phyloP scores from a whole-genome alignment of 2,888 invertebrate genomes.

The Laothoe populi region DNA sequence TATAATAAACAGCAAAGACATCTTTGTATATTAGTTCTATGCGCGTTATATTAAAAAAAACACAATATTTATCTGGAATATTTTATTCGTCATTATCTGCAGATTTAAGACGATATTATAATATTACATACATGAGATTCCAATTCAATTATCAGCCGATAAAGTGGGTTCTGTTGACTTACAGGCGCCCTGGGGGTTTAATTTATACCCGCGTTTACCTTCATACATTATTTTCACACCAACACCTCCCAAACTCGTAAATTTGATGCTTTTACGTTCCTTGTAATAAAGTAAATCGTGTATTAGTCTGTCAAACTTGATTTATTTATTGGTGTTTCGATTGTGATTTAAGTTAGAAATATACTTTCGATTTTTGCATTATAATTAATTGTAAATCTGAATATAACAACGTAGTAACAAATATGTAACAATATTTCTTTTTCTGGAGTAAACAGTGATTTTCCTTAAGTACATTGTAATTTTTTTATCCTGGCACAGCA shows the following conservation, averaged over 20 bases:
- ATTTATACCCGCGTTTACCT: slow-evolving; percentile 7
- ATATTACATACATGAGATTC: slow-evolving; percentile 17
- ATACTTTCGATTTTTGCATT: too few relatives aligned
- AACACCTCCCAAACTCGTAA: neutral
- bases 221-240: slow-evolving; percentile 19
- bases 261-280: slow-evolving; percentile 13
- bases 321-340: neutral
- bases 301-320: slow-evolving; percentile 3
- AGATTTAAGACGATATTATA: slow-evolving; percentile 12
- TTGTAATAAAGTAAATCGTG: neutral
- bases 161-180: slow-evolving; percentile 20
- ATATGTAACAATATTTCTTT: too few relatives aligned
- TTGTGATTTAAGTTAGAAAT: neutral
- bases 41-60: too few relatives aligned
- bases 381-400: too few relatives aligned
- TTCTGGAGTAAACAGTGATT: too few relatives aligned
- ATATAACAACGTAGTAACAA: too few relatives aligned
- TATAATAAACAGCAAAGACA: too few relatives aligned
- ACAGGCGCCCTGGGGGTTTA: slow-evolving; percentile 18
- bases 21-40: too few relatives aligned
- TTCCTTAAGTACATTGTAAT: too few relatives aligned
- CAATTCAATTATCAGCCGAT: slow-evolving; percentile 21
- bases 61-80: neutral
- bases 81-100: neutral
- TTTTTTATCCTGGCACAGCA: too few relatives aligned